These are phyloP conservation scores for Ormyrus nitidulus DNA, from an alignment of 2,888 invertebrate genomes.

Conservation along the genomic window DNA sequence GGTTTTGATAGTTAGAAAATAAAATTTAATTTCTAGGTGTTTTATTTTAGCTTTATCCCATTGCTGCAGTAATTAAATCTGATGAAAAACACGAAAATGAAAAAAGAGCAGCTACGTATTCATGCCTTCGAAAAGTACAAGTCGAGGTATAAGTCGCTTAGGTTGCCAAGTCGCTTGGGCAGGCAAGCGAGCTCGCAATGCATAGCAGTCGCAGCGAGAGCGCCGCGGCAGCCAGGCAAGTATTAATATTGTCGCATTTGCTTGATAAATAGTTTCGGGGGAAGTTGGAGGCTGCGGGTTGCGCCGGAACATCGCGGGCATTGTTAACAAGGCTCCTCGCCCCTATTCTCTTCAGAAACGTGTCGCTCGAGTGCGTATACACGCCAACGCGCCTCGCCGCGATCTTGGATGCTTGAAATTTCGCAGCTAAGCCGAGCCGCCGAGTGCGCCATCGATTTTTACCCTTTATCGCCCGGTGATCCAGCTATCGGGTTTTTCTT, in stretches of 20 bases:
- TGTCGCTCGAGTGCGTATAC: neutral
- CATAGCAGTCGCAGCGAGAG: neutral
- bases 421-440: neutral
- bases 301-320: conserved; percentile 38
- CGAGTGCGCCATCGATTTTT: conserved; percentile 32
- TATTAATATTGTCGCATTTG: conserved; percentile 57
- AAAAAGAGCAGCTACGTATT: too few relatives aligned
- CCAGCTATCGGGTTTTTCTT: too few relatives aligned
- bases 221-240: conserved; percentile 20
- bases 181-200: too few relatives aligned
- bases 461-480: conserved; percentile 29
- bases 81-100: too few relatives aligned
- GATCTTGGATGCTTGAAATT: conserved; percentile 52
- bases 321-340: conserved; percentile 39
- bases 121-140: too few relatives aligned
- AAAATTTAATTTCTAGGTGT: too few relatives aligned
- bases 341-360: conserved; percentile 11
- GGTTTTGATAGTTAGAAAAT: too few relatives aligned
- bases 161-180: too few relatives aligned
- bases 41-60: too few relatives aligned
- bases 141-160: too few relatives aligned
- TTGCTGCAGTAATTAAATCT: too few relatives aligned
- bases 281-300: conserved; percentile 42
- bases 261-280: conserved; percentile 58
- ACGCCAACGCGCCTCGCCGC: neutral